A percentile compares a stretch with the other conserved stretches of the same genome.
These are phyloP conservation scores for Anneissia japonica DNA, from an alignment of 35 echinoderm and acorn worm species.

Conservation along the genomic window DNA sequence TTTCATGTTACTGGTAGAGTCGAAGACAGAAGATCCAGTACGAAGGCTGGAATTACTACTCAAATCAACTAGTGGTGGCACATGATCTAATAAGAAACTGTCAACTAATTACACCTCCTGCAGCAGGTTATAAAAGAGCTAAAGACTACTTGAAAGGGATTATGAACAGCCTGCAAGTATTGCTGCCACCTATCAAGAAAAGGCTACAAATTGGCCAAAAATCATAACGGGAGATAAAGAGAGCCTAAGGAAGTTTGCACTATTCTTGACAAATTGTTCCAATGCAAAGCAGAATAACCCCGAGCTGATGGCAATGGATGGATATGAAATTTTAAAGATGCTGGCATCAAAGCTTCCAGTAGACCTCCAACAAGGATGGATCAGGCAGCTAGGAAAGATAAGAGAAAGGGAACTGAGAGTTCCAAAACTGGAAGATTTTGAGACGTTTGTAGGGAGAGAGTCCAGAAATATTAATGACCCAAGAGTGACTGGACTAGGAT, in stretches of 20 bases:
- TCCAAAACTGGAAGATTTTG: conserved; percentile 43
- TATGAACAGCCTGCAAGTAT: conserved; percentile 34
- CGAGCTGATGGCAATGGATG: conserved; percentile 41
- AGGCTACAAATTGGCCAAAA: conserved; percentile 20
- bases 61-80: conserved; percentile 42
- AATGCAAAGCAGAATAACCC: conserved; percentile 19
- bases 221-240: conserved; percentile 9
- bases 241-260: conserved; percentile 30
- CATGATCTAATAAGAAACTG: conserved; percentile 33
- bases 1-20: conserved; percentile 51
- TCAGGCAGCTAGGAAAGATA: conserved; percentile 14
- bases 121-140: conserved; percentile 9
- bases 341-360: conserved; percentile 33
- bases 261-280: conserved; percentile 40
- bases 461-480: conserved; percentile 50
- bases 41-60: conserved; percentile 29
- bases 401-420: conserved; percentile 7
- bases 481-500: conserved; percentile 17
- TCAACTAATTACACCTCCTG: conserved; percentile 1
- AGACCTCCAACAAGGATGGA: conserved; percentile 39
- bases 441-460: conserved; percentile 27
- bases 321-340: conserved; percentile 19
- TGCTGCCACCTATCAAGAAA: conserved; percentile 28
- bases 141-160: conserved; percentile 27
- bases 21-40: not conserved